Base-by-base conservation (phyloP, 2,113 vertebrate genomes). In the Periophthalmodon schlosseri region DNA sequence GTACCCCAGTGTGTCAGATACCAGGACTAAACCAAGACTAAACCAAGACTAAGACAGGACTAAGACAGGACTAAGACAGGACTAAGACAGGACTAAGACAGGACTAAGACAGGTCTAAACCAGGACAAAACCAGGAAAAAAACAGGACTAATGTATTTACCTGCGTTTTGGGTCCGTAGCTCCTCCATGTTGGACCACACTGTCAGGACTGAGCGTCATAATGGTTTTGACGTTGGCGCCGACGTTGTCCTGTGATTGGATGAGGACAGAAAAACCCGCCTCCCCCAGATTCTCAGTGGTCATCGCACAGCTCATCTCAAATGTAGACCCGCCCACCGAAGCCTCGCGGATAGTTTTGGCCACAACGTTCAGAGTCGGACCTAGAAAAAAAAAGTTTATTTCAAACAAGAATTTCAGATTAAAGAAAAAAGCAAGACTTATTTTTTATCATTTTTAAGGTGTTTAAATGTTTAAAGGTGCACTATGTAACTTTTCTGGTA, bases 241-340 rank as follows among this genome's bases (percentile, higher is more conserved):
- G 2, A 69, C 39, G 0, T 83, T 88, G 44, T 96, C 95, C 91
- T 96, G 94, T 0, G 94, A 93, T 0, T 91, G 95, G 89, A 99
- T 93, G 68, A 96, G 94, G 12, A 98, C 96, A 0, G 96, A 97
- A 67, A 96, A 98, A 20, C 95, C 94, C 0, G 95, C 95, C 0
- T 94, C 95, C 77, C 94, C 95, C n/a, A 98, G 93, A 84, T 98
- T 96, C 75, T 95, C 89, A 0, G 93, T 93, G 68, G 88, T 90
- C 28, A 96, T 94, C 16, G 89, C 89, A 90, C 97, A 99, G 3
- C 91, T 95, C 97, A 99, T 97, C 91, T 99, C 97, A 70, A 99
- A 99, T 0, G 96, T 97, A 14, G 95, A 95, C n/a, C 97, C 97
- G 4, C 94, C 95, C 46, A 93, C 94, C 0, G 96, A 94, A 66